These are phyloP conservation scores for Thaleichthys pacificus DNA, from an alignment of 2,797 vertebrate genomes.

Conservation along the genomic window DNA sequence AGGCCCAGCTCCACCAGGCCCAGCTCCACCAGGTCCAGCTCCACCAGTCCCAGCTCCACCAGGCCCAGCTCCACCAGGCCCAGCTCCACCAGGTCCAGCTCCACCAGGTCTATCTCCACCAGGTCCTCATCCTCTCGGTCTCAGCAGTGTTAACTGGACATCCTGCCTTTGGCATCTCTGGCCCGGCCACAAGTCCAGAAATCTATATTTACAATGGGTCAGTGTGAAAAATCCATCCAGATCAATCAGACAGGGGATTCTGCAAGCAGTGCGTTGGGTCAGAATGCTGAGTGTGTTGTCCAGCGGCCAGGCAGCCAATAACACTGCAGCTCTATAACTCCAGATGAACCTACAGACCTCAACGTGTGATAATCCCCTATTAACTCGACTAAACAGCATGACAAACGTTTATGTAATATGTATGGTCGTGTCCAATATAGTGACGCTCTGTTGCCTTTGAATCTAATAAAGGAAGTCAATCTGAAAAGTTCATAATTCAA, in stretches of 20 bases:
- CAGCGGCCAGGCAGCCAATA: conserved; percentile 20
- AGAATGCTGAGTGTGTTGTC: conserved; percentile 40
- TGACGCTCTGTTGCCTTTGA: background rate
- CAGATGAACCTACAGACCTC: conserved; percentile 52
- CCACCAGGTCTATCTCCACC: too few relatives aligned
- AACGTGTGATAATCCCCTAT: conserved; percentile 44
- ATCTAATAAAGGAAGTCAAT: background rate
- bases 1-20: too few relatives aligned
- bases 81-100: too few relatives aligned
- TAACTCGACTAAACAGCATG: conserved; percentile 39
- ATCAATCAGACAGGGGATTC: conserved; percentile 52
- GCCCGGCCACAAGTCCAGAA: conserved; percentile 33
- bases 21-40: background rate
- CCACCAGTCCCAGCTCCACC: too few relatives aligned
- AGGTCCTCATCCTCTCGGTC: background rate
- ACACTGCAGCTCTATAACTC: conserved; percentile 29
- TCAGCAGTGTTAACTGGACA: background rate
- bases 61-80: too few relatives aligned
- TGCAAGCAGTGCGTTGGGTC: conserved; percentile 34
- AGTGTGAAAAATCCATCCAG: conserved; percentile 60
- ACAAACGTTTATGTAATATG: conserved; percentile 24
- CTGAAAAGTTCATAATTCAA: background rate
- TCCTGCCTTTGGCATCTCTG: conserved; percentile 37
- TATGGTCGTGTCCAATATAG: background rate
- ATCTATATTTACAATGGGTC: conserved; percentile 51